Evolutionary conservation across 2,113 vertebrate species (phyloP).

Genomic region (Proteles cristata): DNA sequence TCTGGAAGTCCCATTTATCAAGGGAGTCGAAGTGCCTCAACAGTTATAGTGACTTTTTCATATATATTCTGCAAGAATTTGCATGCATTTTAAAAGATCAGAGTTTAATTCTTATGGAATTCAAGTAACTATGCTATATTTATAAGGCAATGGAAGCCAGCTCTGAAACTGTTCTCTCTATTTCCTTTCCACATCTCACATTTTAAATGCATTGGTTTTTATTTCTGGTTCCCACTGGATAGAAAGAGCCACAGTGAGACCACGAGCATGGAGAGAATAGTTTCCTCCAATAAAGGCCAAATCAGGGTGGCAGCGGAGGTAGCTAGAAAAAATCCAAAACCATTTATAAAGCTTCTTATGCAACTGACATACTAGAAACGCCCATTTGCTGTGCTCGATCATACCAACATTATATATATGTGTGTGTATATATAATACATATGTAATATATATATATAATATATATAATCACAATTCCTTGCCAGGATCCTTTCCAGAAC

Average conservation of each 20-base stretch:
- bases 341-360: constrained; percentile 48
- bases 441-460: constrained; percentile 5
- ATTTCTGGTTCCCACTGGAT: constrained; percentile 73
- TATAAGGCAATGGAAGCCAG: constrained; percentile 81
- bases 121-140: constrained; percentile 85
- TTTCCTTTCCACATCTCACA: constrained; percentile 79
- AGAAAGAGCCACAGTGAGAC: constrained; percentile 74
- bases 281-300: constrained; percentile 67
- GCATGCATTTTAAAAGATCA: constrained; percentile 90
- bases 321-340: constrained; percentile 50
- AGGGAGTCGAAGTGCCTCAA: constrained; percentile 85
- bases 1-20: constrained; percentile 92
- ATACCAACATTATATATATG: neutral
- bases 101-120: constrained; percentile 89
- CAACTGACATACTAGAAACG: constrained; percentile 61
- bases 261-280: constrained; percentile 33
- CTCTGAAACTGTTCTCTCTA: constrained; percentile 77
- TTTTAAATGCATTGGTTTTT: constrained; percentile 85
- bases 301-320: constrained; percentile 14
- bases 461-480: constrained; percentile 38
- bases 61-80: constrained; percentile 90
- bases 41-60: constrained; percentile 88
- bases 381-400: constrained; percentile 21
- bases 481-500: constrained; percentile 62
- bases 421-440: constrained; percentile 7